A percentile compares a stretch with the other conserved stretches of the same genome.
phyloP scores from a whole-genome alignment of 1,140 invertebrate genomes.

The Caenorhabditis brenneri region DNA sequence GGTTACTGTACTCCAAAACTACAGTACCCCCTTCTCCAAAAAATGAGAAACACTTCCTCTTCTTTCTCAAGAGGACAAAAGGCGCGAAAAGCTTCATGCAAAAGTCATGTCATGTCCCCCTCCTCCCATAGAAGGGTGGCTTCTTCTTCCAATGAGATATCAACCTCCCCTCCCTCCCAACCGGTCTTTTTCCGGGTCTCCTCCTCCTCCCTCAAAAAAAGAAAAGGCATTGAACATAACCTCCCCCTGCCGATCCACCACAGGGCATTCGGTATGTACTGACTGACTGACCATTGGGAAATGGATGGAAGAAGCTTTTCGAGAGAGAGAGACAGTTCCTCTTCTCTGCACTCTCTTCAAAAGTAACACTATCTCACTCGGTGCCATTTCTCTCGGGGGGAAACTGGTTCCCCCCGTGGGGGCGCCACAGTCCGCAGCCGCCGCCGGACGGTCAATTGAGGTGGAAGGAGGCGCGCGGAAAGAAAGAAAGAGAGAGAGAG shows the following conservation, averaged over 20 bases:
- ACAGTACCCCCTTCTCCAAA: background rate
- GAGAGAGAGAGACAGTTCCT: no score
- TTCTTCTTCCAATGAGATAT: no score
- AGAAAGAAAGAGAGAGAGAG: background rate
- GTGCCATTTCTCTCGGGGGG: no score
- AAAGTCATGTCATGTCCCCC: background rate
- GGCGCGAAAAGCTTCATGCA: background rate
- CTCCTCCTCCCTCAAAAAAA: background rate
- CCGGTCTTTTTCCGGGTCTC: conserved; percentile 19
- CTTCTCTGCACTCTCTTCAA: no score
- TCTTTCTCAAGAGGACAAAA: background rate
- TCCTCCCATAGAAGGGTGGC: no score
- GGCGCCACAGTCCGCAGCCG: background rate
- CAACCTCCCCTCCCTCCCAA: background rate
- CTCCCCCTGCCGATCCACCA: background rate
- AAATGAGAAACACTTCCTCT: background rate
- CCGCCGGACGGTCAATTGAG: background rate
- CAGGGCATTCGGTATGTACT: conserved; percentile 35
- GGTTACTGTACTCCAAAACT: background rate
- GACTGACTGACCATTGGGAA: no score
- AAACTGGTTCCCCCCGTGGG: conserved; percentile 20
- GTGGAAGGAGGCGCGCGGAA: no score
- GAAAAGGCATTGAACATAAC: background rate
- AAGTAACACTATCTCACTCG: no score
- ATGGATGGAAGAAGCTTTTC: no score